Base-by-base conservation (phyloP, 1,140 invertebrate genomes). In the Paramacrobiotus metropolitanus region DNA sequence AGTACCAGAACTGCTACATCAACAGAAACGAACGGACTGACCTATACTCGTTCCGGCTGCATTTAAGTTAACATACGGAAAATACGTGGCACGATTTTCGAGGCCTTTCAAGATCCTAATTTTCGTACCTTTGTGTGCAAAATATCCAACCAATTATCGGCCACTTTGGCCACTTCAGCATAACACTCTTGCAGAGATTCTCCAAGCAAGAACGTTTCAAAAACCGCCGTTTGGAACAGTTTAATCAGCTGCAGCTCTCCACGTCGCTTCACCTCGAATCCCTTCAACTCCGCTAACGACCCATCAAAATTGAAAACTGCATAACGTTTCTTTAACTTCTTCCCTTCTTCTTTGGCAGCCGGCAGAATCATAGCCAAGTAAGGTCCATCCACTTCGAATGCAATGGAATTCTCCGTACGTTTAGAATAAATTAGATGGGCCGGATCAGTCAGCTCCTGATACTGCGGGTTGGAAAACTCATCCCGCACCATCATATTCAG, bases 281-380 rank as follows among this genome's bases (percentile, higher is more conserved):
- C 93, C 78, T 98, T 98, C 1, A 99, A 74, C 74, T 98, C 94
- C 1, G 94, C 94, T 59, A 99, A 69, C 1, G 88, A 85, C 1
- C 89, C 89, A 72, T 98, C 93, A 68, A 94, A 92, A 75, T 99
- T 97, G 68, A 98, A 98, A 0, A 98, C 94, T 2, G 94, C 93
- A 70, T 98, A 99, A 67, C 93, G 77, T 71, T 99, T 99, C 71
- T 99, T 99, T 21, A 98, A 74, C 68, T 84, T 94, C 70, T 98
- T 98, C 0, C 93, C 93, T 77, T 98, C 94, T 74, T 98, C 94
- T 74, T 97, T 99, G 0, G 92, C 89, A 0, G 94, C 92, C 1
- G 94, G 94, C 40, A 98, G 72, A 59, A 99, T 87, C 94, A 98
- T 98, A 0, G 90, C 91, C 59, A 88, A 76, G 71, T 99, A 98